These are phyloP conservation scores for Listronotus bonariensis DNA, from an alignment of 1,140 invertebrate genomes.

Conservation along the genomic window DNA sequence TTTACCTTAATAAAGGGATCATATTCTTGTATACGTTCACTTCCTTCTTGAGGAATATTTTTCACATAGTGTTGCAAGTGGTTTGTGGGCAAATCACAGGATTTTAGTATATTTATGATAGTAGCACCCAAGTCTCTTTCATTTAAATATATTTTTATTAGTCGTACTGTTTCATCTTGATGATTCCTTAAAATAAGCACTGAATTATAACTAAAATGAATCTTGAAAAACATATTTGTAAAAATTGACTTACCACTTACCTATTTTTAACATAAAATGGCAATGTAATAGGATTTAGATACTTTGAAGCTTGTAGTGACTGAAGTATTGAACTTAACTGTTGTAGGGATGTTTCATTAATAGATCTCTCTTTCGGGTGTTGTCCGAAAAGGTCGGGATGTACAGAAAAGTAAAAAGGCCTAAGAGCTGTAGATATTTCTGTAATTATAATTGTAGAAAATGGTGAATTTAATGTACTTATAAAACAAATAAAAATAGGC, in stretches of 20 bases:
- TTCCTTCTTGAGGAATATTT: slow-evolving; percentile 32
- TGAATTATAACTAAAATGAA: neutral
- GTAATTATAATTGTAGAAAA: slow-evolving; percentile 42
- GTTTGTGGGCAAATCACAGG: slow-evolving; percentile 81
- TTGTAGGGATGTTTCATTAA: slow-evolving; percentile 91
- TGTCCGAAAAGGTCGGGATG: slow-evolving; percentile 94
- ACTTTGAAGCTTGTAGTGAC: slow-evolving; percentile 67
- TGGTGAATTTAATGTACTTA: neutral
- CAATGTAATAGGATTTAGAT: slow-evolving; percentile 64
- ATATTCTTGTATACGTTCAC: slow-evolving; percentile 14
- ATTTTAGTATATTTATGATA: slow-evolving; percentile 76
- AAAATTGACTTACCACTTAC: slow-evolving; percentile 53
- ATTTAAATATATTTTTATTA: slow-evolving; percentile 73
- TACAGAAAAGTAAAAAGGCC: slow-evolving; percentile 93
- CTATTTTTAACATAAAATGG: slow-evolving; percentile 77
- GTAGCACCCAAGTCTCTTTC: slow-evolving; percentile 72
- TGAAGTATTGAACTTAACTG: slow-evolving; percentile 83
- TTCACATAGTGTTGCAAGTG: slow-evolving; percentile 74
- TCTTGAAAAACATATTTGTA: neutral
- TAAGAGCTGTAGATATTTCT: slow-evolving; percentile 84
- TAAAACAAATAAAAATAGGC: no score
- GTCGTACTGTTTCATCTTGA: slow-evolving; percentile 61
- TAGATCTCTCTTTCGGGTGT: slow-evolving; percentile 83
- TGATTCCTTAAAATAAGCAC: slow-evolving; percentile 56
- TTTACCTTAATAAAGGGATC: slow-evolving; percentile 32